Evolutionary conservation across 1,140 invertebrate genomes (phyloP), one percentile per base, ranked within the genome.

Genomic region (Procambarus clarkii): DNA sequence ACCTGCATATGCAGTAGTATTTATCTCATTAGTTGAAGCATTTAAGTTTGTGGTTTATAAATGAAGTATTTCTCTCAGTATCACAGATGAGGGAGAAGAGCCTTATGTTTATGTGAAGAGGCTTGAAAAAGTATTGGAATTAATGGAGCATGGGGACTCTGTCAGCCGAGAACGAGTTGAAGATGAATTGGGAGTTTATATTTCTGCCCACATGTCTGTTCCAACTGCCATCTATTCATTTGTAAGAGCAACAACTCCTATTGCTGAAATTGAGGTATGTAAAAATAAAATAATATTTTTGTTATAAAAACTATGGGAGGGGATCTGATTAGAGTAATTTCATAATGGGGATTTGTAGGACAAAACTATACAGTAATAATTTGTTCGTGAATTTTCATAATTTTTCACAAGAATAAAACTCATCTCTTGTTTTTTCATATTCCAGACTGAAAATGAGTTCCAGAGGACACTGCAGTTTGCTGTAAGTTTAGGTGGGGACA

Each of bases 201-300:
- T 97, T 5, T 94, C 95, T 84, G 97, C 97, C 9, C 93, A 96
- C 50, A 95, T 96, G 93, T 97, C 97, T 2, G 97, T 97, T 8
- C 97, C 97, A 11, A 97, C 97, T 71, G 97, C 97, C 46, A 96
- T 98, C 91, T 97, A 96, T 94, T 96, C 96, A 93, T 97, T 97
- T 94, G 93, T 98, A 21, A 95, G 95, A 93, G 96, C 96, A 15
- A 94, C 95, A 91, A 95, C 95, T 91, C 94, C 95, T 50, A 95
- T 97, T 80, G 93, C 94, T 13, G 94, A 94, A 34, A 95, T 97
- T 71, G 94, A 96, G 93, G 96, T 96, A 94, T 94, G 92, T 24
- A n/a, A 80, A 34, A 34, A 34, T 34, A 34, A 34, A 34, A 34
- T 34, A 34, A 34, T 34, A 34, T 34, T 34, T 34, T 34, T 34